These are phyloP conservation scores for Caenorhabditis panamensis DNA, from an alignment of 2,888 invertebrate species.

Conservation along the genomic window DNA sequence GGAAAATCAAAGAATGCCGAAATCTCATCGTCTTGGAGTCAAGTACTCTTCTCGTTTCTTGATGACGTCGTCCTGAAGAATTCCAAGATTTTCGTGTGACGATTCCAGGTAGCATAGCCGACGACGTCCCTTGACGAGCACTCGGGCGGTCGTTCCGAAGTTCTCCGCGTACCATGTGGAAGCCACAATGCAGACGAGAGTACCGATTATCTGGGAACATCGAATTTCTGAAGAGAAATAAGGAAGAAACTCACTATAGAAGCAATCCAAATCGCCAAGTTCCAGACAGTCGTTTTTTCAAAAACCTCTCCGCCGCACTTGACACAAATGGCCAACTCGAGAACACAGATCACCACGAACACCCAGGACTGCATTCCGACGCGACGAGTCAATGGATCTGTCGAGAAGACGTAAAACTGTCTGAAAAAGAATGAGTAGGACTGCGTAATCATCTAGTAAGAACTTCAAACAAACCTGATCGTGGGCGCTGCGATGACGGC, in stretches of 20 bases:
- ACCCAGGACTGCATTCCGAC: constrained; percentile 99
- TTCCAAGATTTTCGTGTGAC: constrained; percentile 79
- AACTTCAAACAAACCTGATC: constrained; percentile 87
- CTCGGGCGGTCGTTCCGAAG: constrained; percentile 67
- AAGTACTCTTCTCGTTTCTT: constrained; percentile 67
- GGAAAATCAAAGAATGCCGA: neutral
- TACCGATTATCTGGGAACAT: constrained; percentile 87
- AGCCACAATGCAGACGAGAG: constrained; percentile 88
- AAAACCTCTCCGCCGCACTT: constrained; percentile 78
- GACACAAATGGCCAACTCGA: constrained; percentile 79
- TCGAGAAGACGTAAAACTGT: constrained; percentile 97
- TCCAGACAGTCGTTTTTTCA: constrained; percentile 66
- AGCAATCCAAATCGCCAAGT: constrained; percentile 72
- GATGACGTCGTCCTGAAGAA: constrained; percentile 76
- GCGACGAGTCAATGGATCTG: constrained; percentile 95
- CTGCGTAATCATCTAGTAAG: too few relatives aligned
- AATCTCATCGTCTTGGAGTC: constrained; percentile 18
- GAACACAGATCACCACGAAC: constrained; percentile 85
- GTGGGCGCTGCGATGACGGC: constrained; percentile 97
- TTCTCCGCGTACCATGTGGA: constrained; percentile 60
- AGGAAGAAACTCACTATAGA: constrained; percentile 64
- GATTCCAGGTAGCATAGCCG: constrained; percentile 80
- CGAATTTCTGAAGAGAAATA: neutral
- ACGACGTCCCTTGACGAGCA: constrained; percentile 72
- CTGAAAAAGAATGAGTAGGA: too few relatives aligned